phyloP scores from a whole-genome alignment of 2,888 invertebrate genomes.

The Athalia circularis region DNA sequence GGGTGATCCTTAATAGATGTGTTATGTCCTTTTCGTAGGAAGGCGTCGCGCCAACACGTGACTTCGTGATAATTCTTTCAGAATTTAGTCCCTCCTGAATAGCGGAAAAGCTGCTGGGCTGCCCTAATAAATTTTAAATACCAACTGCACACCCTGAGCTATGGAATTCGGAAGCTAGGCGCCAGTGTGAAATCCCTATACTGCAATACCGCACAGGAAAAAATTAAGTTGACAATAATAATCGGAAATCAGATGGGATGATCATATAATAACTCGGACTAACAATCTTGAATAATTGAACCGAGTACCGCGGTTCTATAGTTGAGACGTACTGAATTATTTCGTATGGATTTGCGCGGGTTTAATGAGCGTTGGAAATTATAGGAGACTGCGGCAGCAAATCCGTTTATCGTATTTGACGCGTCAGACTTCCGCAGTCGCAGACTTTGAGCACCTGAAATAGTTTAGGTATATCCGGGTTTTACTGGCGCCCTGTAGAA shows the following conservation, averaged over 20 bases:
- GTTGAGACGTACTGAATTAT: no score
- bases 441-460: slow-evolving; percentile 59
- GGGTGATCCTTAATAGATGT: background rate
- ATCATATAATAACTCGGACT: no score
- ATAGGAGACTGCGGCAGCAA: slow-evolving; percentile 26
- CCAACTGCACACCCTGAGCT: slow-evolving; percentile 34
- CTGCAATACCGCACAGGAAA: slow-evolving; percentile 1
- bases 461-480: slow-evolving; percentile 57
- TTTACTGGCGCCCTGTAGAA: slow-evolving; percentile 47
- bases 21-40: slow-evolving; percentile 50
- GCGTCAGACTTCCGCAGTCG: slow-evolving; percentile 55
- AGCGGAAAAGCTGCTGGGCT: slow-evolving; percentile 24
- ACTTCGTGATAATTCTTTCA: slow-evolving; percentile 25
- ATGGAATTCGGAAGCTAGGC: slow-evolving; percentile 47
- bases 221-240: background rate
- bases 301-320: no score
- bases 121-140: slow-evolving; percentile 47
- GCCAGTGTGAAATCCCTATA: slow-evolving; percentile 41
- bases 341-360: no score
- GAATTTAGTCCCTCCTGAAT: slow-evolving; percentile 3
- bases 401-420: slow-evolving; percentile 44
- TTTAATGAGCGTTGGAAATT: no score
- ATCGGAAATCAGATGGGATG: no score
- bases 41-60: slow-evolving; percentile 55
- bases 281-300: no score